A percentile compares a stretch with the other conserved stretches of the same genome.
Conservation (phyloP, 2,888 invertebrate species). For the Achlya flavicornis region DNA sequence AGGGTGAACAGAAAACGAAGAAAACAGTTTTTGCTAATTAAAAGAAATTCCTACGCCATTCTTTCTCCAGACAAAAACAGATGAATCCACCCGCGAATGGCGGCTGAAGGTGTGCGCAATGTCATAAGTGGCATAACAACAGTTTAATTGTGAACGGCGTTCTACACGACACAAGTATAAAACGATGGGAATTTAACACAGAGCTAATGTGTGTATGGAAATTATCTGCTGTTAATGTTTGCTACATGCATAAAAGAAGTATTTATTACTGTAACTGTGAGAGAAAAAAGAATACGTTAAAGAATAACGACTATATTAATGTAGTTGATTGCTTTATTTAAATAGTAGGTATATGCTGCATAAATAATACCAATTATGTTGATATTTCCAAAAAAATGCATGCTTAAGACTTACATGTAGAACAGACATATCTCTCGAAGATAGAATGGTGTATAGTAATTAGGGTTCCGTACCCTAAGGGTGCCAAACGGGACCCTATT, state of each 20-base stretch:
- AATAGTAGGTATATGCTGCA: not conserved
- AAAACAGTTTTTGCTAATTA: conserved; percentile 68
- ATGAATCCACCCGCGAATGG: conserved; percentile 56
- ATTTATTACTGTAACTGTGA: conserved; percentile 29
- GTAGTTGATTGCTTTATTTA: conserved; percentile 5
- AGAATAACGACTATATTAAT: not conserved
- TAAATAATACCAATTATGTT: not conserved
- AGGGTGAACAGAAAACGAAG: conserved; percentile 44
- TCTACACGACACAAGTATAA: conserved; percentile 44
- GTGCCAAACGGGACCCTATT: too few relatives aligned
- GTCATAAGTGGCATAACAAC: conserved; percentile 68
- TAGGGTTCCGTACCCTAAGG: too few relatives aligned
- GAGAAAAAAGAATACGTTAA: not conserved
- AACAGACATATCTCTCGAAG: too few relatives aligned
- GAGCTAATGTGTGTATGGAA: conserved; percentile 55
- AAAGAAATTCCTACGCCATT: conserved; percentile 67
- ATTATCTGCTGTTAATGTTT: conserved; percentile 42
- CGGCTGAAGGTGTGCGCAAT: conserved; percentile 72
- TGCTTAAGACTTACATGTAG: too few relatives aligned
- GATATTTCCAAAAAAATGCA: too few relatives aligned
- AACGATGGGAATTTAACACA: conserved; percentile 59
- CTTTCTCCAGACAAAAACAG: conserved; percentile 61
- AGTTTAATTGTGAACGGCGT: conserved; percentile 66
- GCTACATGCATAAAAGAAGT: conserved; percentile 30
- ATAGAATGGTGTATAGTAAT: too few relatives aligned